Evolutionary conservation across 2,113 vertebrate genomes (phyloP).

Genomic region (Podarcis muralis): DNA sequence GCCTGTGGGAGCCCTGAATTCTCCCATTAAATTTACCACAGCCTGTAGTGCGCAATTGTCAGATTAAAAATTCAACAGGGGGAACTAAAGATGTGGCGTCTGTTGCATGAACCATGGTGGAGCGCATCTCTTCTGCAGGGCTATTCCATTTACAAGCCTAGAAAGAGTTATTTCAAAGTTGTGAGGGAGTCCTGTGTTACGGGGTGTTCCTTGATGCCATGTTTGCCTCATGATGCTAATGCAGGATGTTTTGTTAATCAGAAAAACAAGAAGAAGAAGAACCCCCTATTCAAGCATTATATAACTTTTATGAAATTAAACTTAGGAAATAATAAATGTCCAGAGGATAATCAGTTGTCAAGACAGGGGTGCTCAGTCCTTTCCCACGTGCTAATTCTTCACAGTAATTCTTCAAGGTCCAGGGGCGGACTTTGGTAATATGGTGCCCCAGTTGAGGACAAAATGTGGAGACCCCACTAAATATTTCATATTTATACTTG

Average conservation of each 20-base stretch:
- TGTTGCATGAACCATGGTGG: background rate
- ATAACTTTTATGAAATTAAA: too few species aligned
- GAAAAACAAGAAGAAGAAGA: too few species aligned
- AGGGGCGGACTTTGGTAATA: too few species aligned
- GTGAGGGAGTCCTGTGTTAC: too few species aligned
- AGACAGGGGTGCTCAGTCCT: background rate
- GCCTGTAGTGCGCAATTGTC: background rate
- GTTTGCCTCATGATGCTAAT: background rate
- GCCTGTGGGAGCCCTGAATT: background rate
- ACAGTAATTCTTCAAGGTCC: too few species aligned
- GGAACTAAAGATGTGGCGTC: background rate
- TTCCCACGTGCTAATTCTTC: background rate
- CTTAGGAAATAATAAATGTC: background rate
- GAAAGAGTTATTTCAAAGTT: background rate
- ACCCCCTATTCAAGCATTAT: too few species aligned
- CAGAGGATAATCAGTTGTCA: background rate
- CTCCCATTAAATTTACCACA: background rate
- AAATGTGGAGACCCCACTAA: too few species aligned
- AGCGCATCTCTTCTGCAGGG: background rate
- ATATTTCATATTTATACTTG: too few species aligned
- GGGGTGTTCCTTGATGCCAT: too few species aligned
- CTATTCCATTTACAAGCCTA: background rate
- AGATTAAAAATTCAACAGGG: background rate
- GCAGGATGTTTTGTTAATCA: background rate
- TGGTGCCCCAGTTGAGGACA: too few species aligned